Base-by-base conservation (phyloP, 2,888 invertebrate species). In the Trichogramma evanescens region DNA sequence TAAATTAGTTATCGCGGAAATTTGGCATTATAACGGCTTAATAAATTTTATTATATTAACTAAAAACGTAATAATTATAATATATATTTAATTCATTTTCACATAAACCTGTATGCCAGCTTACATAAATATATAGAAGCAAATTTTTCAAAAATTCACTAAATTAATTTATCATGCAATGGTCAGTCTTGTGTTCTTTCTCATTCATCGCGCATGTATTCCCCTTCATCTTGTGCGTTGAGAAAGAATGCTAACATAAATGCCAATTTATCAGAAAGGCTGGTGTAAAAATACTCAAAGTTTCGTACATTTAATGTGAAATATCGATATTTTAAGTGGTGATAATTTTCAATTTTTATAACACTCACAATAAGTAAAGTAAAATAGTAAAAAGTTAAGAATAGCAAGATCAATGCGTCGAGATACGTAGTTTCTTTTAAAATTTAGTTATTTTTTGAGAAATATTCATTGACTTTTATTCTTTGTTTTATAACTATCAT, bases 181-280 rank as follows among this genome's bases (percentile, higher is more conserved):
- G 63, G 65, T 72, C 73, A 73, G 72, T 73, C 73, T 73, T 72
- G 61, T 65, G 57, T 66, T 64, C 64, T 67, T 63, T 63, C 55
- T 56, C 40, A 56, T 64, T 46, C 57, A 61, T 50, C 58, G 50
- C 48, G 48, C n/a, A 45, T 9, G 46, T 7, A 52, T 46, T 8
- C 50, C 8, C 9, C 43, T 50, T 44, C 9, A 56, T 46, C 49
- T 50, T 26, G 50, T 39, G 38, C 50, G 51, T 45, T 58, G 58
- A 54, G 56, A 57, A 59, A 62, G 60, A 62, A 64, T 60, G 58
- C 55, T 62, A 62, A 62, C 56, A 41, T 59, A 62, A 64, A 60
- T 64, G 62, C 62, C 64, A 64, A 58, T 62, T 42, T 58, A 26
- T 26, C 26, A 26, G 26, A 51, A 54, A 49, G 41, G 41, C 56